These are phyloP conservation scores for Acanthosepion lycidas DNA, from an alignment of 2,888 invertebrate species.

Conservation along the genomic window DNA sequence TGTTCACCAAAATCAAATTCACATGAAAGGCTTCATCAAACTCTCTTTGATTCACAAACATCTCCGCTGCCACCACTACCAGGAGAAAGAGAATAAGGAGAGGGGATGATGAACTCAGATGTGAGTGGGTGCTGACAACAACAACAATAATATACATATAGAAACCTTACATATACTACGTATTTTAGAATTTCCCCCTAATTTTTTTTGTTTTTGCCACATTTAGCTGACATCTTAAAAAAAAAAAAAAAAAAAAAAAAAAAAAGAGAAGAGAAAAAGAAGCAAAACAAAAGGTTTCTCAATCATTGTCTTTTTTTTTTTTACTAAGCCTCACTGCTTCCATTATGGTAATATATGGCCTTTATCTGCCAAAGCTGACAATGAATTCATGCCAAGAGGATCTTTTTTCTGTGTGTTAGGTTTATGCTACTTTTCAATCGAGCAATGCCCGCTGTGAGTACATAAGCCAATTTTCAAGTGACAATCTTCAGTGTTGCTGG, in stretches of 20 bases:
- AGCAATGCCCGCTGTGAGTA: neutral
- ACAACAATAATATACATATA: no score
- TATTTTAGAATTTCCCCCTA: no score
- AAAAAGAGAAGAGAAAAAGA: neutral
- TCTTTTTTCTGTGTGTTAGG: neutral
- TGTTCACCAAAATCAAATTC: no score
- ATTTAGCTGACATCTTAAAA: neutral
- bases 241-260: neutral
- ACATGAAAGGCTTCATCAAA: no score
- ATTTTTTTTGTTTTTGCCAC: neutral
- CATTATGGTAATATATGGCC: neutral
- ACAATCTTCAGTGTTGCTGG: neutral
- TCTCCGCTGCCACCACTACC: no score
- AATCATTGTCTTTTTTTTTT: neutral
- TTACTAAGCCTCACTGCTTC: neutral
- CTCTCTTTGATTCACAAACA: no score
- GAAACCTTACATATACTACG: no score
- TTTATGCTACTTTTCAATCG: neutral
- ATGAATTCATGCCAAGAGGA: neutral
- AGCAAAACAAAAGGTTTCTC: neutral
- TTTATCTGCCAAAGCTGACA: neutral
- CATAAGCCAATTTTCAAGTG: neutral
- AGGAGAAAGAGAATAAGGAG: no score
- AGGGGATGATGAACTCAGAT: no score
- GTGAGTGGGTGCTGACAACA: no score